Evolutionary conservation across 2,888 invertebrate species (phyloP).

Genomic region (Venusia cambrica): DNA sequence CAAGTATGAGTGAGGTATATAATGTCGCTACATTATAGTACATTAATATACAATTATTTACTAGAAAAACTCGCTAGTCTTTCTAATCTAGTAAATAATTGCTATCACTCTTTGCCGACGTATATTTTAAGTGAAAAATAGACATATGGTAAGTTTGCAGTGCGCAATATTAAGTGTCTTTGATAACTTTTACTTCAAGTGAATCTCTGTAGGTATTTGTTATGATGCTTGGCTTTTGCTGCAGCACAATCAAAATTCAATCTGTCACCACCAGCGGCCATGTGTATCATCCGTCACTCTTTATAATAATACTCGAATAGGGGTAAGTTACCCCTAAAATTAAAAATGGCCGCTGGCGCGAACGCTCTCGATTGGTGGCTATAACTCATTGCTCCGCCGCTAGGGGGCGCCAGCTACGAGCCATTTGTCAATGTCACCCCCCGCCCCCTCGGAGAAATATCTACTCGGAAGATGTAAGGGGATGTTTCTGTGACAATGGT

Average conservation of each 20-base stretch:
- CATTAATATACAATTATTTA: no score
- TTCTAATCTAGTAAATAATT: no score
- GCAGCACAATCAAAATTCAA: constrained; percentile 17
- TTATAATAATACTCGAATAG: constrained; percentile 56
- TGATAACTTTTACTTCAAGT: no score
- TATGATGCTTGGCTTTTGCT: no score
- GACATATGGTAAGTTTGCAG: no score
- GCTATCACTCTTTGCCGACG: no score
- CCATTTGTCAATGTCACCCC: constrained; percentile 74
- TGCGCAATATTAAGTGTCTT: no score
- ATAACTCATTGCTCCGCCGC: constrained; percentile 72
- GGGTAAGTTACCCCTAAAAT: constrained; percentile 76
- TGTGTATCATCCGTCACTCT: constrained; percentile 26
- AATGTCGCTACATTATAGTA: no score
- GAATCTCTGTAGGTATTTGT: no score
- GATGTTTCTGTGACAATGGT: constrained; percentile 53
- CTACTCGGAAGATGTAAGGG: constrained; percentile 62
- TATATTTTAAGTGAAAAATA: no score
- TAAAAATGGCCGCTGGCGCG: constrained; percentile 76
- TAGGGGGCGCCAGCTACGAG: constrained; percentile 61
- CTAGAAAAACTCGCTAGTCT: no score
- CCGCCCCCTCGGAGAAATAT: constrained; percentile 61
- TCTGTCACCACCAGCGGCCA: constrained; percentile 26
- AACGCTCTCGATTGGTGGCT: constrained; percentile 74
- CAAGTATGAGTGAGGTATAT: no score